A percentile compares a stretch with the other conserved stretches of the same genome.
Evolutionary conservation across 2,113 vertebrate species (phyloP).

Genomic region (Lucifuga dentata): DNA sequence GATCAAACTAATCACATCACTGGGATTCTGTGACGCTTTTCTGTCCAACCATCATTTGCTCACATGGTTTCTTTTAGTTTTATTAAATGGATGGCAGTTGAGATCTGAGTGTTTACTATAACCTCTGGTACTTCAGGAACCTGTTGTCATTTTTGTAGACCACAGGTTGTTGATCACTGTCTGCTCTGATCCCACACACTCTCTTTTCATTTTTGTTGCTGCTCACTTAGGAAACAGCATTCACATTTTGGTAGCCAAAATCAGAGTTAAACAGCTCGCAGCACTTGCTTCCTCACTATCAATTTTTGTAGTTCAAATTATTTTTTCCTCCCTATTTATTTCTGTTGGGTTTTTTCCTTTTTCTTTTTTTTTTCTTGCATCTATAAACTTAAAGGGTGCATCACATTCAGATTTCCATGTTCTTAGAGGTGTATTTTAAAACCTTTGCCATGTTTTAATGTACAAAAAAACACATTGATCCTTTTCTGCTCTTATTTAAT

Average conservation of each 20-base stretch:
- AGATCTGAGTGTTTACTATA: not conserved
- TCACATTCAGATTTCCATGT: no score
- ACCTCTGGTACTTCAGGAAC: not conserved
- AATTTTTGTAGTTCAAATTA: not conserved
- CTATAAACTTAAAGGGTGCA: not conserved
- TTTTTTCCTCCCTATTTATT: no score
- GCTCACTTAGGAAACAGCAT: not conserved
- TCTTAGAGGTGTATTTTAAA: no score
- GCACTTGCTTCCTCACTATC: not conserved
- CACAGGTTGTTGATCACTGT: not conserved
- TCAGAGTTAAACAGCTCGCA: not conserved
- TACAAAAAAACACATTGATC: no score
- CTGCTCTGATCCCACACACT: not conserved
- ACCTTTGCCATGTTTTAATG: no score
- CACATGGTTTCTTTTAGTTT: not conserved
- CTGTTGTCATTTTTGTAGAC: not conserved
- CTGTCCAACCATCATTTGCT: not conserved
- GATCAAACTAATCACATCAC: conserved; percentile 5
- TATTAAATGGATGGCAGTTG: not conserved
- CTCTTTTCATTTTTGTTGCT: not conserved
- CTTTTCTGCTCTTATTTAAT: no score
- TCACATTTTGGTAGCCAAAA: not conserved
- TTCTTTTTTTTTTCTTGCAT: not conserved
- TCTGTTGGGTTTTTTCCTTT: no score
- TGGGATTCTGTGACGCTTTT: not conserved